phyloP scores from a whole-genome alignment of 2,797 vertebrate species.

The Manis crassicaudata region DNA sequence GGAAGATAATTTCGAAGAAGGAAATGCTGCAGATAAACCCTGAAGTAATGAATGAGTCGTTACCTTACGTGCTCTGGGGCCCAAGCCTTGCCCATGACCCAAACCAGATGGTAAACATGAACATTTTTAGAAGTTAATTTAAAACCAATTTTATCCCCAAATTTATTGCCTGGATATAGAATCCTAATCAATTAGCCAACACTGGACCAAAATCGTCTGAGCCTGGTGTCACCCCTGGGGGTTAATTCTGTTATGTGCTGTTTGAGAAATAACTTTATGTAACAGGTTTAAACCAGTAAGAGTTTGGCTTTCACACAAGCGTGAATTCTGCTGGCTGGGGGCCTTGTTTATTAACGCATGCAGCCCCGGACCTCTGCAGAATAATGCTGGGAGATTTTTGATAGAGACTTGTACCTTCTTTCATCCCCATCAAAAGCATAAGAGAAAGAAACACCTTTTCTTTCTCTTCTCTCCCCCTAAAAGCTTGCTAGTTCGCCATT shows the following conservation, averaged over 20 bases:
- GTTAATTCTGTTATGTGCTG: constrained; percentile 74
- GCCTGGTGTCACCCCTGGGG: constrained; percentile 79
- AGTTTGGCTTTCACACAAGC: constrained; percentile 37
- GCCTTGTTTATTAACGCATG: constrained; percentile 19
- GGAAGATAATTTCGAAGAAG: constrained; percentile 15
- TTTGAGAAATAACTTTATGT: constrained; percentile 74
- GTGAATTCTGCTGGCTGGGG: constrained; percentile 55
- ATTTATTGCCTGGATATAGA: constrained; percentile 75
- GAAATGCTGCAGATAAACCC: neutral
- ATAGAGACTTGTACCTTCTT: constrained; percentile 16
- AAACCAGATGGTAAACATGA: constrained; percentile 85
- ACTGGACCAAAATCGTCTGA: constrained; percentile 68
- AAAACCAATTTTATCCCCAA: constrained; percentile 82
- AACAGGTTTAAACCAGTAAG: constrained; percentile 46
- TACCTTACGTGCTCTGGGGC: constrained; percentile 75
- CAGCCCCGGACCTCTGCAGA: neutral
- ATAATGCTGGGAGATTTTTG: neutral
- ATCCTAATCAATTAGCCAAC: constrained; percentile 83
- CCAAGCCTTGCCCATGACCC: constrained; percentile 76
- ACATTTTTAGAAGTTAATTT: constrained; percentile 84
- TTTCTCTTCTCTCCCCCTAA: neutral
- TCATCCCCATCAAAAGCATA: neutral
- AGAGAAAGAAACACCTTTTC: neutral
- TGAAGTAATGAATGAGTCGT: constrained; percentile 52
- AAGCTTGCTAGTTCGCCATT: neutral